Base-by-base conservation (phyloP, 2,113 vertebrate genomes). In the Prunella fulvescens region DNA sequence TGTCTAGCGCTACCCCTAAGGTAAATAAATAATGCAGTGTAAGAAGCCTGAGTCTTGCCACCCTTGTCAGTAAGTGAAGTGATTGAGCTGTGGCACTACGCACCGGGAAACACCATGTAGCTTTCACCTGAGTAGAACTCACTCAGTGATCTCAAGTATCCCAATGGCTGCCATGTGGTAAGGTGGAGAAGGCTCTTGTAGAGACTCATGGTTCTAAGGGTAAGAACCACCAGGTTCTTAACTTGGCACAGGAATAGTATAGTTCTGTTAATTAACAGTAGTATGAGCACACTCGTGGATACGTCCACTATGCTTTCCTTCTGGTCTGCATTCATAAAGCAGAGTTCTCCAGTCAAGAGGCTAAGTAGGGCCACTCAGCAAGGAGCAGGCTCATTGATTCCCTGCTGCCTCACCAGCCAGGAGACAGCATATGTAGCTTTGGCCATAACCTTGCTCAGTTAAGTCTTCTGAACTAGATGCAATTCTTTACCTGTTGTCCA, bases 281-380 rank as follows among this genome's bases (percentile, higher is more conserved):
- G 12, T 39, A 47, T 54, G 26, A 67, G 26, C 4, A 0, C 9
- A 1, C 35, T 39, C 31, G 23, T 50, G 70, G 19, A 4, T 11
- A 10, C 1, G 0, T n/a, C 50, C 2, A 3, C 60, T 48, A 0
- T 39, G 51, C 39, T 73, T 71, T 35, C 29, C 37, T 53, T 70
- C 51, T 54, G 31, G 35, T 65, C n/a, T 51, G 4, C 33, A 13
- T 31, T 39, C 10, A 3, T 57, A 8, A 12, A 24, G 14, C 8
- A 10, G 2, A 28, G n/a, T 18, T 71, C 44, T 37, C 31, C 45
- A 54, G 53, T 48, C 37, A 37, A 76, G 45, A 60, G 8, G 17
- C 42, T 37, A 33, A 29, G 54, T 51, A 56, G 25, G 42, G 47
- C 58, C 23, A 19, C 45, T 54, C 19, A 3, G 20, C 25, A 45